A percentile compares a stretch with the other conserved stretches of the same genome.
phyloP scores from a whole-genome alignment of 2,113 vertebrate genomes.

The Trachemys scripta region DNA sequence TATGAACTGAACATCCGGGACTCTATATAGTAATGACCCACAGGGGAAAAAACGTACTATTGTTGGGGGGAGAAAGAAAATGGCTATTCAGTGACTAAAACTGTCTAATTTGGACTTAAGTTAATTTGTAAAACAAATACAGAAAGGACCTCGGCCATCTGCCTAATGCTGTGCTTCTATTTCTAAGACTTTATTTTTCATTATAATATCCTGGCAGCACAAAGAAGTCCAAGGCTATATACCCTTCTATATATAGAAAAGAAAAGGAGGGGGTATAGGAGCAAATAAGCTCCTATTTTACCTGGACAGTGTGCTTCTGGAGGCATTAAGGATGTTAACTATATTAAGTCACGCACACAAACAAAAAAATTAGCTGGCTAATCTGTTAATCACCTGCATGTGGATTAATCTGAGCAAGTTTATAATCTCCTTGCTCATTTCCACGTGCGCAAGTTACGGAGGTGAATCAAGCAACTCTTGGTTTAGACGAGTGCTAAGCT shows the following conservation, averaged over 20 bases:
- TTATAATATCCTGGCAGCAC: conserved; percentile 3
- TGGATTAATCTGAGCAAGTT: conserved; percentile 14
- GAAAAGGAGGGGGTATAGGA: not conserved
- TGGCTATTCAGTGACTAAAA: not conserved
- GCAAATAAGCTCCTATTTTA: conserved; percentile 28
- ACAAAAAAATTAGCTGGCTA: conserved; percentile 2
- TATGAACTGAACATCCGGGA: rapidly evolving
- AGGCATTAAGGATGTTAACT: conserved; percentile 8
- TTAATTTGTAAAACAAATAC: conserved; percentile 61
- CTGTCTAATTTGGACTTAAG: conserved; percentile 31
- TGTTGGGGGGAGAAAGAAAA: not conserved
- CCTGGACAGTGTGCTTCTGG: not conserved
- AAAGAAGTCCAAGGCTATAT: not conserved
- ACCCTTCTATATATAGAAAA: not conserved
- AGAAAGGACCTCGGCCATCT: conserved; percentile 59
- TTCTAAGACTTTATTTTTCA: not conserved
- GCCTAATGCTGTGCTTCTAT: not conserved
- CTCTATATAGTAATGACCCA: rapidly evolving
- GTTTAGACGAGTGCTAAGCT: not conserved
- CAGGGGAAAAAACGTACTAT: not conserved
- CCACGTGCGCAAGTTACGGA: not conserved
- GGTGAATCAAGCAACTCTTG: not conserved
- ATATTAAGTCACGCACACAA: not conserved
- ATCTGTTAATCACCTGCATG: conserved; percentile 1
- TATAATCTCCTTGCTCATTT: not conserved